Evolutionary conservation across 2,888 invertebrate genomes (phyloP), one percentile per base, ranked within the genome.

Genomic region (Agonum fuliginosum): DNA sequence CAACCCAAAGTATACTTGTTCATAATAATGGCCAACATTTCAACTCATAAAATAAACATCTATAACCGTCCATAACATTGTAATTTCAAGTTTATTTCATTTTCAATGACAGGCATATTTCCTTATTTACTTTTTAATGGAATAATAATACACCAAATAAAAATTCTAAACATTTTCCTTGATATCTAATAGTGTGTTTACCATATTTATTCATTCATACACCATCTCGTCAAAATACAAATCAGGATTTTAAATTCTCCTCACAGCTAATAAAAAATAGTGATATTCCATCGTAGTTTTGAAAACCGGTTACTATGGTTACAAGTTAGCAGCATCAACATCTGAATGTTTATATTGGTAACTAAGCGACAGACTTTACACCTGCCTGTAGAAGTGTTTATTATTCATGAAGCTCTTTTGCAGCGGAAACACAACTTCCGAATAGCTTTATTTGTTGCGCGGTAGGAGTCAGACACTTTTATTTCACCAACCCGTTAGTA

Each of bases 341-440:
- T 6, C 12, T 12, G 37, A 37, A 37, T 37, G n/a, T 37, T 37
- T 37, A 37, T 37, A 37, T 37, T 8, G 37, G 37, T 37, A 12
- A n/a, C 37, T 37, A 10, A 12, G 10, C 3, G 6, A 6, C 6
- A 4, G 6, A 27, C 27, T 8, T 37, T 41, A 51, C 71, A 72
- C 71, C 71, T 72, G 51, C 67, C n/a, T 37, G 3, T 41, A 48
- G 27, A 27, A 30, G 27, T 51, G 8, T 19, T 72, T 72, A 51
- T 27, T 72, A 72, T 72, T 51, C 71, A 72, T 51, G 14, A 14
- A 22, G 27, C 30, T 37, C 37, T 19, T 72, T 51, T 51, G 27
- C 71, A 51, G 10, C 71, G 71, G 71, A 72, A 51, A 51, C 30
- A n/a, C 51, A 27, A 72, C 71, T 72, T 72, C 71, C 71, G 71